phyloP scores from a whole-genome alignment of 2,797 vertebrate species.

The Tragelaphus eurycerus region DNA sequence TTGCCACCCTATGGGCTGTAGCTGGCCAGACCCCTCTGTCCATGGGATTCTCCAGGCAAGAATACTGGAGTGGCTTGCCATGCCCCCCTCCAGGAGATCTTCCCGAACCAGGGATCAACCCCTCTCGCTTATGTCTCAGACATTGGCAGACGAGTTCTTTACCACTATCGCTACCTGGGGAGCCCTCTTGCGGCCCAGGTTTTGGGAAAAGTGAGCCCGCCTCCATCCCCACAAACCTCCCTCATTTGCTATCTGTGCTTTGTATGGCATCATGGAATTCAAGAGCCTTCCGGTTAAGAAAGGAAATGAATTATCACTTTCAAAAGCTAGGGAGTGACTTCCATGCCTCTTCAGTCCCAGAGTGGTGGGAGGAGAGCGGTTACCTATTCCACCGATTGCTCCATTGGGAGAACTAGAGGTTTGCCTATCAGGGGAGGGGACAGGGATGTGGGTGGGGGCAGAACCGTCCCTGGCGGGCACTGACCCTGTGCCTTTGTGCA shows the following conservation, averaged over 20 bases:
- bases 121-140: neutral
- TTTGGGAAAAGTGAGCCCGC: neutral
- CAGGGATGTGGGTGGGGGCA: neutral
- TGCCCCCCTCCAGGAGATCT: neutral
- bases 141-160: neutral
- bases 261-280: neutral
- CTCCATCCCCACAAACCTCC: neutral
- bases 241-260: neutral
- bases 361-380: neutral
- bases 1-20: neutral
- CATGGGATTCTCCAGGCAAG: neutral
- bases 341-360: neutral
- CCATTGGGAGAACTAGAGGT: neutral
- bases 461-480: fast-evolving
- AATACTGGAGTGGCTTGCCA: neutral
- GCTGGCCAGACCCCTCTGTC: neutral
- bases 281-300: neutral
- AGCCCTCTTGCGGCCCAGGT: neutral
- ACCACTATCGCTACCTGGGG: neutral
- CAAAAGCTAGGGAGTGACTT: neutral
- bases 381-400: neutral
- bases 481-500: constrained; percentile 18
- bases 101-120: neutral
- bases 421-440: fast-evolving
- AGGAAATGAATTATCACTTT: neutral